Conservation (phyloP, 2,797 vertebrate genomes). For the Melanotaenia boesemani region DNA sequence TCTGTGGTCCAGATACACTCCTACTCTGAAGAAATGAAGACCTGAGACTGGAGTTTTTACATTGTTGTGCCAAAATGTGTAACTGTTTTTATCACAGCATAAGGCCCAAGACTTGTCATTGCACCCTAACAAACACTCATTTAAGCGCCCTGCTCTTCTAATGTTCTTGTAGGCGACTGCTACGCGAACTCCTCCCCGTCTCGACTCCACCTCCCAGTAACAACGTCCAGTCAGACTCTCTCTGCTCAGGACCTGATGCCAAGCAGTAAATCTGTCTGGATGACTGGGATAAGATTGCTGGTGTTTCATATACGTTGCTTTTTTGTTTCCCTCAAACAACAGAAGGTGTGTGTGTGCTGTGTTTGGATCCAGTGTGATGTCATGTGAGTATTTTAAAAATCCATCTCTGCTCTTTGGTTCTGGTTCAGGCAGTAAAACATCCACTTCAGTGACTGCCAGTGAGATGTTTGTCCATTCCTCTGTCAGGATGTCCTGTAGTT, state of each 20-base stretch:
- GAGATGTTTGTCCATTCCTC: no score
- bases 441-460: no score
- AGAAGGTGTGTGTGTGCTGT: not conserved
- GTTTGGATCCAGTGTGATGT: no score
- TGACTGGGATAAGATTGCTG: not conserved
- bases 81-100: not conserved
- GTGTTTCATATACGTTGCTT: constrained; percentile 20
- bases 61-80: constrained; percentile 1
- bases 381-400: no score
- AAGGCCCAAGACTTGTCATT: constrained; percentile 18
- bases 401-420: no score
- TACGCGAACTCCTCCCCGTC: not conserved
- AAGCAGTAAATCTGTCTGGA: constrained; percentile 11
- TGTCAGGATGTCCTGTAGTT: no score
- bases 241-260: constrained; percentile 10
- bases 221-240: no score
- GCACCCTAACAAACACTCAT: constrained; percentile 6
- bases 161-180: constrained; percentile 1
- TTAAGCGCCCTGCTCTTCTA: not conserved
- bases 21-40: not conserved
- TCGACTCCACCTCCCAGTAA: not conserved
- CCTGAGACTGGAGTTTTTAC: not conserved
- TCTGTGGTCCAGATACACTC: no score
- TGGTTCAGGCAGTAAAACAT: no score
- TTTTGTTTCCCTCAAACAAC: constrained; percentile 6